Conservation (phyloP, 1,140 invertebrate species). For the Aphelinus atriplicis region DNA sequence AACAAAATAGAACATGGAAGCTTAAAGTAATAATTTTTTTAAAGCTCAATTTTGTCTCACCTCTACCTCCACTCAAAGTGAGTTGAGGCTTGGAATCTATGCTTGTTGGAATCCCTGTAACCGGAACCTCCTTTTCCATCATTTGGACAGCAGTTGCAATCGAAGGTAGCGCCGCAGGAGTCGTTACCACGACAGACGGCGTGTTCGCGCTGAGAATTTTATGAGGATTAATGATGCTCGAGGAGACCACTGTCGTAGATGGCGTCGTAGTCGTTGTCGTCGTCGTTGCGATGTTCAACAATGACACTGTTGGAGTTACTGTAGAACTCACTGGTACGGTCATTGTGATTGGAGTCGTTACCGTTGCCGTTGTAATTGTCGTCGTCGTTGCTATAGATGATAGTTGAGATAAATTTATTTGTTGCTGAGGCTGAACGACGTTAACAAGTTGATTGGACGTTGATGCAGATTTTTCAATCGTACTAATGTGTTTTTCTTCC, state of each 20-base stretch:
- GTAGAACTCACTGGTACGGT: constrained; percentile 3
- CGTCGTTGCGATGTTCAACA: not conserved
- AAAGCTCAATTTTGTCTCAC: not conserved
- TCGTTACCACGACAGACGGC: not conserved
- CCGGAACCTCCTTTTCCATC: constrained; percentile 14
- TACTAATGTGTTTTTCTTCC: constrained; percentile 54
- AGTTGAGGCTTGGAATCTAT: constrained; percentile 15
- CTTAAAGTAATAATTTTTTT: not conserved
- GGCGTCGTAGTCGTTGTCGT: not conserved
- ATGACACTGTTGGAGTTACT: not conserved
- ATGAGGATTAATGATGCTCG: constrained; percentile 2
- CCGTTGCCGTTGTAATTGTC: constrained; percentile 9
- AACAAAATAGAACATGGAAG: not conserved
- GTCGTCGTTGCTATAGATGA: constrained; percentile 26
- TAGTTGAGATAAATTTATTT: constrained; percentile 10
- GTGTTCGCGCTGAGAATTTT: not conserved
- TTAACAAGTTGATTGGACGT: not conserved
- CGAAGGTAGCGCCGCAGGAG: not conserved
- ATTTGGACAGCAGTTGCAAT: not conserved
- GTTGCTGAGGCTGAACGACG: constrained; percentile 31
- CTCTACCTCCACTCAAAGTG: constrained; percentile 8
- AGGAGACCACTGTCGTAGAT: not conserved
- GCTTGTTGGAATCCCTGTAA: not conserved
- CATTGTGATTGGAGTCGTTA: constrained; percentile 6
- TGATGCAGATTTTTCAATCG: not conserved